A percentile compares a stretch with the other conserved stretches of the same genome.
Conservation (phyloP, 2,113 vertebrate genomes). For the Pipra filicauda region DNA sequence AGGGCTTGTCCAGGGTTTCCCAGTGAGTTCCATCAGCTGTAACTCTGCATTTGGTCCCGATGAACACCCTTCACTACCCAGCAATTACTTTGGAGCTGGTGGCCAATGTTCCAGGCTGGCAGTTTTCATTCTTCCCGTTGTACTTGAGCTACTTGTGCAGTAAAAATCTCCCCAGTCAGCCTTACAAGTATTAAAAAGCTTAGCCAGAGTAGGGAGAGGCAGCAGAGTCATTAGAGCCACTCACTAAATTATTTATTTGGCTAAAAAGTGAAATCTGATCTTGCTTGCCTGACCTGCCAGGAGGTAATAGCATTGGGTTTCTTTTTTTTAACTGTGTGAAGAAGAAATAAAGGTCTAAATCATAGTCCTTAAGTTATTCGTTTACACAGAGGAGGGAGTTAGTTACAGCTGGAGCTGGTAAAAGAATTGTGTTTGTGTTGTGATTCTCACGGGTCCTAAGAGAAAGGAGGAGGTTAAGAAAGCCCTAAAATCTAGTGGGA, state of each 20-base stretch:
- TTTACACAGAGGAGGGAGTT: neutral
- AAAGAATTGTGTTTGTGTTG: neutral
- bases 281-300: slow-evolving; percentile 4
- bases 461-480: neutral
- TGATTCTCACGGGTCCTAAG: neutral
- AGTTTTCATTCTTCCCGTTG: neutral
- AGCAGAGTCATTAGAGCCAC: neutral
- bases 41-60: neutral
- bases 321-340: neutral
- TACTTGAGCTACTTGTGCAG: neutral
- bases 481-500: neutral
- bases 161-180: no score
- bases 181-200: neutral
- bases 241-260: slow-evolving; percentile 46
- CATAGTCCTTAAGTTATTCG: neutral
- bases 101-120: slow-evolving; percentile 29
- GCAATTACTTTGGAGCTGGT: neutral
- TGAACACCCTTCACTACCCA: neutral
- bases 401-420: neutral
- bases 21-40: accelerated
- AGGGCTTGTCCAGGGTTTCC: neutral
- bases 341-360: neutral
- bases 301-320: neutral
- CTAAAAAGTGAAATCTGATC: slow-evolving; percentile 48
- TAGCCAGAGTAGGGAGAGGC: neutral